A percentile compares a stretch with the other conserved stretches of the same genome.
Evolutionary conservation across 1,140 invertebrate genomes (phyloP).

Genomic region (Euura lappo): DNA sequence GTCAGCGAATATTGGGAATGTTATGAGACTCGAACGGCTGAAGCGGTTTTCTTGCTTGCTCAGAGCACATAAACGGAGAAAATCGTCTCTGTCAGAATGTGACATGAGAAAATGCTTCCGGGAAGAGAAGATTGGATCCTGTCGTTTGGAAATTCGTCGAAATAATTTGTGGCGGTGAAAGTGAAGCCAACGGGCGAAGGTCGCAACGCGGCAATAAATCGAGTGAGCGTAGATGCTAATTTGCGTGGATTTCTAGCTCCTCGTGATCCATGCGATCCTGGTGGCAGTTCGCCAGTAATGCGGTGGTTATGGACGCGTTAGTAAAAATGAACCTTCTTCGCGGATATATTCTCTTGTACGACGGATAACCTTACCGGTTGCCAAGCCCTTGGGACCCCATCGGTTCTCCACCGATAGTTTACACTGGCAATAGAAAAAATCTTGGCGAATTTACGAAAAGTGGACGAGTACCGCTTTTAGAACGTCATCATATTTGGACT

Average conservation of each 20-base stretch:
- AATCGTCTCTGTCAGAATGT: too few relatives aligned
- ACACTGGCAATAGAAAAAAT: background rate
- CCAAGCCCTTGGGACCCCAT: background rate
- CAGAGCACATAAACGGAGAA: too few relatives aligned
- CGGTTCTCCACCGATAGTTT: background rate
- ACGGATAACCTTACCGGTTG: background rate
- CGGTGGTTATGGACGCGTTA: slow-evolving; percentile 6
- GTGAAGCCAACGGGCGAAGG: background rate
- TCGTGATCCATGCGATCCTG: background rate
- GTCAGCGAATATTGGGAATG: too few relatives aligned
- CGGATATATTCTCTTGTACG: background rate
- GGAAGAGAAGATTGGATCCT: too few relatives aligned
- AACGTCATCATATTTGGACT: background rate
- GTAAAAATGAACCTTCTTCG: slow-evolving; percentile 7
- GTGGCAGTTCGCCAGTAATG: background rate
- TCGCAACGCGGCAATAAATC: background rate
- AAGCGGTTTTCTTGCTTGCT: too few relatives aligned
- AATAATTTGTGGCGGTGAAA: background rate
- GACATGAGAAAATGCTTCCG: too few relatives aligned
- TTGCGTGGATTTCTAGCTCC: background rate
- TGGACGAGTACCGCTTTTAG: background rate
- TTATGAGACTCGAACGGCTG: too few relatives aligned
- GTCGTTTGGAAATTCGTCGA: too few relatives aligned
- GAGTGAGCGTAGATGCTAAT: background rate
- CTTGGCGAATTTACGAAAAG: background rate